phyloP scores from a whole-genome alignment of 2,113 vertebrate species.

The Puffinus mauretanicus region DNA sequence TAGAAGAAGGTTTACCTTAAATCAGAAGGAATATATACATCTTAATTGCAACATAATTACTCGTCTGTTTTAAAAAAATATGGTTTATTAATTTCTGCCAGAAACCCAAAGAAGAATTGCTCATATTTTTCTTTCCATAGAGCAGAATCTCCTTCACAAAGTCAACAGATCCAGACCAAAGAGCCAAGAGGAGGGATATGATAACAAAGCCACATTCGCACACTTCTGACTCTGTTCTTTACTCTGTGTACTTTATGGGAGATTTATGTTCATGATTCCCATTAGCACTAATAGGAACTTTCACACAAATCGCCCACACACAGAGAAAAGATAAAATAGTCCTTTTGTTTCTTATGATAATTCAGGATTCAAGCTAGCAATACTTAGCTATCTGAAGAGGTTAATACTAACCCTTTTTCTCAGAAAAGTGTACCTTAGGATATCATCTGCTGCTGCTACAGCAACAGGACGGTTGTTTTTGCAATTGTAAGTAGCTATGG shows the following conservation, averaged over 20 bases:
- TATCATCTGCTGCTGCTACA: background rate
- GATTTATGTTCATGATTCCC: slow-evolving; percentile 39
- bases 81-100: slow-evolving; percentile 4
- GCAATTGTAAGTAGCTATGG: background rate
- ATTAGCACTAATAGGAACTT: slow-evolving; percentile 11
- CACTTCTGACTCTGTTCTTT: background rate
- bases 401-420: background rate
- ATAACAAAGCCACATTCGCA: background rate
- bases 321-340: background rate
- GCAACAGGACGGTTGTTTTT: background rate
- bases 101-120: background rate
- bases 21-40: background rate
- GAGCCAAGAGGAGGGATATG: background rate
- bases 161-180: background rate
- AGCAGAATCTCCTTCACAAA: background rate
- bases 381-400: background rate
- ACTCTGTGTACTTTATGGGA: background rate
- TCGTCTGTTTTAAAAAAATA: background rate
- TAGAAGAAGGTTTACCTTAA: slow-evolving; percentile 9
- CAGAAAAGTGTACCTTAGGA: background rate
- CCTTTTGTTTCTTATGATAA: background rate
- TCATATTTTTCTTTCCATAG: background rate
- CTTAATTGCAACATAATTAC: background rate
- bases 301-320: background rate
- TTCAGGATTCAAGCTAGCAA: background rate